phyloP scores from a whole-genome alignment of 2,797 vertebrate species.

The Pseudochromis fuscus region DNA sequence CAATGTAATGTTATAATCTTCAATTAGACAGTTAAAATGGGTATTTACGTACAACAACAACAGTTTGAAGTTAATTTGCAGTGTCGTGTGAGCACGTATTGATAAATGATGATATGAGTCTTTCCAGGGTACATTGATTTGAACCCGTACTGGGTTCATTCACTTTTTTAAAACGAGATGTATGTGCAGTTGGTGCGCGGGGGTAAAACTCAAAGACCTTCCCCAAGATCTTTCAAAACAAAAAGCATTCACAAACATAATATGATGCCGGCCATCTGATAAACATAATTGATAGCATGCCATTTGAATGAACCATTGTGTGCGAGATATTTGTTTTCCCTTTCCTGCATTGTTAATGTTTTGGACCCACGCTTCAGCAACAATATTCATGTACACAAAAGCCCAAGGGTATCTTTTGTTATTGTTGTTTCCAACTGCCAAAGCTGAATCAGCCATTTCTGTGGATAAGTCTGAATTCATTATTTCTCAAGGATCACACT shows the following conservation, averaged over 20 bases:
- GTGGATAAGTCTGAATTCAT: slow-evolving; percentile 70
- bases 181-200: slow-evolving; percentile 10
- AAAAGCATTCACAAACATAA: slow-evolving; percentile 42
- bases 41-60: neutral
- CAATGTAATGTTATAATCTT: too few species aligned
- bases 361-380: slow-evolving; percentile 57
- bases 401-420: slow-evolving; percentile 79
- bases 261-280: slow-evolving; percentile 38
- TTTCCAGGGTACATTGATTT: slow-evolving; percentile 8
- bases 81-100: neutral
- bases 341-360: slow-evolving; percentile 64
- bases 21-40: neutral
- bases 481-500: slow-evolving; percentile 75
- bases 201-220: slow-evolving; percentile 36
- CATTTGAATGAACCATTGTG: slow-evolving; percentile 66
- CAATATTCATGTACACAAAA: slow-evolving; percentile 70
- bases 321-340: slow-evolving; percentile 63
- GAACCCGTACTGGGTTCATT: neutral
- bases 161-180: slow-evolving; percentile 23
- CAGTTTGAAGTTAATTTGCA: neutral
- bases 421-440: slow-evolving; percentile 62
- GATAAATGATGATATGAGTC: neutral
- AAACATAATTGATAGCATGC: slow-evolving; percentile 57
- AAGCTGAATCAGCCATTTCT: slow-evolving; percentile 73
- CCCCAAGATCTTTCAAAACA: slow-evolving; percentile 38